These are phyloP conservation scores for Vulpes lagopus DNA, from an alignment of 2,113 vertebrate genomes.

Conservation along the genomic window DNA sequence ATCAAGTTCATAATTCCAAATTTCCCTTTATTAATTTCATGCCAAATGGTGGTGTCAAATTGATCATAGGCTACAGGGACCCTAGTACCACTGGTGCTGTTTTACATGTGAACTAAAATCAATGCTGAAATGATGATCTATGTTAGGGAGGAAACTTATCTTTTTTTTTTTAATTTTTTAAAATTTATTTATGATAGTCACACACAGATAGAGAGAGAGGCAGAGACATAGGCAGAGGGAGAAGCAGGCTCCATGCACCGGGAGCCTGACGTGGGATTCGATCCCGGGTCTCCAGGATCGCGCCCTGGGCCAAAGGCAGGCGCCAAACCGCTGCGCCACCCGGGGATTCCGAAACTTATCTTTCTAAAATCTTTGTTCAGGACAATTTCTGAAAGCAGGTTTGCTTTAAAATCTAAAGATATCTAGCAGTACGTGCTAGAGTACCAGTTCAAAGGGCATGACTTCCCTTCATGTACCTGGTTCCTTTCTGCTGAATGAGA, in stretches of 20 bases:
- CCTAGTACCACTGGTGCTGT: not conserved
- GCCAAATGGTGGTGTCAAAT: not conserved
- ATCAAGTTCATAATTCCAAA: not conserved
- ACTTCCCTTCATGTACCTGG: not conserved
- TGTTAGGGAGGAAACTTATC: not conserved
- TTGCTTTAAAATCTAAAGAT: not conserved
- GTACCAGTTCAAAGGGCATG: not conserved
- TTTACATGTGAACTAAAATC: not conserved
- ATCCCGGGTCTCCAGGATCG: no score
- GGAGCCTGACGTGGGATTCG: no score
- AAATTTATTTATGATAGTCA: no score
- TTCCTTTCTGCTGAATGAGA: not conserved
- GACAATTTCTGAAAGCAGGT: not conserved
- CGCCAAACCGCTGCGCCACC: no score
- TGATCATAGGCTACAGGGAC: not conserved
- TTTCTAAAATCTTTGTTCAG: not conserved
- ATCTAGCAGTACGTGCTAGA: not conserved
- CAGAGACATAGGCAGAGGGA: no score
- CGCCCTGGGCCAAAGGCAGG: no score
- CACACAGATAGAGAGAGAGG: no score
- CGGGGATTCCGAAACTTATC: not conserved
- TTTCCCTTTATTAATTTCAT: not conserved
- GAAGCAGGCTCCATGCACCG: no score
- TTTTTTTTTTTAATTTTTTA: not conserved
- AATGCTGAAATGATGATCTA: not conserved